These are phyloP conservation scores for Thaumatotibia leucotreta DNA, from an alignment of 1,140 invertebrate genomes.

Conservation along the genomic window DNA sequence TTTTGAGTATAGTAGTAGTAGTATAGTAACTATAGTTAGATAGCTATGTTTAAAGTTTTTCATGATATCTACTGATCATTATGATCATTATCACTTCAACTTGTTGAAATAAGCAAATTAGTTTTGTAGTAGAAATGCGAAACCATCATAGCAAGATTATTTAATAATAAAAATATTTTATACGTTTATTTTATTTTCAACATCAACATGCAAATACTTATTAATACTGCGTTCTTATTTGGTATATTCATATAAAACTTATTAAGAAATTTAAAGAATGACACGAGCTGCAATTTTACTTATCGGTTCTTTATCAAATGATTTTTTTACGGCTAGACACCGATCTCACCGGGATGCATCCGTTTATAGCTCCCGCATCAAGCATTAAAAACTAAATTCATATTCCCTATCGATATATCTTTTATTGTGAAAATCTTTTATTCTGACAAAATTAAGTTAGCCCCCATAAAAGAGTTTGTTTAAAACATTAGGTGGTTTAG, in stretches of 20 bases:
- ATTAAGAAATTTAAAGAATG: neutral
- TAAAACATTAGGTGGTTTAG: slow-evolving; percentile 73
- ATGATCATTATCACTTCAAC: too few relatives aligned
- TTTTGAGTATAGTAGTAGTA: too few relatives aligned
- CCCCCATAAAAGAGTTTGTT: slow-evolving; percentile 73
- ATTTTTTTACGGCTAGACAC: neutral
- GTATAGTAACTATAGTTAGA: too few relatives aligned
- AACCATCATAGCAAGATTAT: too few relatives aligned
- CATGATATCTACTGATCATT: too few relatives aligned
- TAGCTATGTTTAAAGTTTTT: too few relatives aligned
- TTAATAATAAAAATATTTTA: too few relatives aligned
- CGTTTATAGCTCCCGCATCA: slow-evolving; percentile 24
- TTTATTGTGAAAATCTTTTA: slow-evolving; percentile 58
- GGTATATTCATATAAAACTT: neutral
- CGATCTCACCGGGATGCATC: neutral
- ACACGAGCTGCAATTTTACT: neutral
- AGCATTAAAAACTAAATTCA: slow-evolving; percentile 26
- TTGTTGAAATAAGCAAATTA: too few relatives aligned
- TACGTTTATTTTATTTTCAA: neutral
- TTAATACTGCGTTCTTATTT: neutral
- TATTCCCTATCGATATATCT: slow-evolving; percentile 40
- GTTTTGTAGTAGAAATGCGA: too few relatives aligned
- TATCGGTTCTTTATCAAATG: neutral
- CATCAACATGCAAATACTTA: neutral
- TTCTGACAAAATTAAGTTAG: slow-evolving; percentile 69